Conservation (phyloP, 2,888 invertebrate genomes). For the Nomada fucata region DNA sequence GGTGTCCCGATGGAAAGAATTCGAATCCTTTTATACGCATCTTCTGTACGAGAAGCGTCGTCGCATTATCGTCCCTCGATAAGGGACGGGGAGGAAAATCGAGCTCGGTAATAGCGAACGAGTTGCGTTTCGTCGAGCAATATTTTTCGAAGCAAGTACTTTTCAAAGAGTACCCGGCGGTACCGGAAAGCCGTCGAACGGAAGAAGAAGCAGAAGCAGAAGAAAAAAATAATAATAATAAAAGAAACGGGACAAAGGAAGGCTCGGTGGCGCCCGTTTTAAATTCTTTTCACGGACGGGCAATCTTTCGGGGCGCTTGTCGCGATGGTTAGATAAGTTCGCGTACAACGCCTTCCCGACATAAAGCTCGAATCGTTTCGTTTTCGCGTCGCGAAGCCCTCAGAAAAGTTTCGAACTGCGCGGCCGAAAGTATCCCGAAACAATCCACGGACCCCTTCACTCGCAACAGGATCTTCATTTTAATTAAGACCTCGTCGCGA, state of each 20-base stretch:
- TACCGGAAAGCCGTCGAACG: background rate
- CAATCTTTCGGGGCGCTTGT: constrained; percentile 33
- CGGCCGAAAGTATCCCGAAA: constrained; percentile 18
- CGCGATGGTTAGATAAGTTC: constrained; percentile 38
- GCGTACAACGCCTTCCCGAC: constrained; percentile 16
- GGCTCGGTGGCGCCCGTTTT: background rate
- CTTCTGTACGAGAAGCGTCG: background rate
- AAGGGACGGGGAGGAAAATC: background rate
- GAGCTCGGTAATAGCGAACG: background rate
- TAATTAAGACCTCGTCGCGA: constrained; percentile 28
- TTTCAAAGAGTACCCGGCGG: background rate
- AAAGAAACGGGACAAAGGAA: background rate
- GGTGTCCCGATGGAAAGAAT: too few species aligned
- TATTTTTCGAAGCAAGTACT: background rate
- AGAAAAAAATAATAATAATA: background rate
- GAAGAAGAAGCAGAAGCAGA: too few species aligned
- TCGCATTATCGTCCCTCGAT: background rate
- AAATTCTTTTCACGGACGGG: constrained; percentile 28
- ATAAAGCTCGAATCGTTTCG: constrained; percentile 41
- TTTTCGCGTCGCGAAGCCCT: background rate
- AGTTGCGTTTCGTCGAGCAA: constrained; percentile 17
- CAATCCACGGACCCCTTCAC: background rate
- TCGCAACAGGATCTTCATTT: constrained; percentile 32
- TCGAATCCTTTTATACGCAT: background rate
- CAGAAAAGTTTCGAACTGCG: constrained; percentile 5